Percentiles rank a stretch among this genome's conserved stretches.
phyloP scores from a whole-genome alignment of 2,113 vertebrate genomes.

The Gasterosteus aculeatus region DNA sequence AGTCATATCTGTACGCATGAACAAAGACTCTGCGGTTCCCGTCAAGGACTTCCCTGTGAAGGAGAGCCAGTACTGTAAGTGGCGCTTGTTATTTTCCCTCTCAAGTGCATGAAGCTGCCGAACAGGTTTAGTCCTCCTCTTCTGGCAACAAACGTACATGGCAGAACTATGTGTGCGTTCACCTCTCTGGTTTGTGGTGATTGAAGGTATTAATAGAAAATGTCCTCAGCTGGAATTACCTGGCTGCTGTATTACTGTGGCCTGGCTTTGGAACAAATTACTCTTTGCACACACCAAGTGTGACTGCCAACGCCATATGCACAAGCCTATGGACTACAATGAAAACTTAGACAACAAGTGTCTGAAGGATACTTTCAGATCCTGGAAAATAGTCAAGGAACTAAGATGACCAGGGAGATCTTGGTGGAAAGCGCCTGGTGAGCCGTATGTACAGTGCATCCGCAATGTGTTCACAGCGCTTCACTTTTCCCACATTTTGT shows the following conservation, averaged over 20 bases:
- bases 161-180: background rate
- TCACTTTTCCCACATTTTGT: too few relatives aligned
- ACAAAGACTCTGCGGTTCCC: conserved; percentile 74
- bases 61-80: conserved; percentile 94
- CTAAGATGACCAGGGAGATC: background rate
- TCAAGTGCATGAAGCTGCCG: background rate
- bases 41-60: conserved; percentile 90
- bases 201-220: background rate
- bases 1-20: conserved; percentile 89
- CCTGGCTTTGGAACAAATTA: background rate
- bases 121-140: background rate
- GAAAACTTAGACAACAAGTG: too few relatives aligned
- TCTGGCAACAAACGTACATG: background rate
- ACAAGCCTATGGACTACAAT: background rate
- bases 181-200: background rate
- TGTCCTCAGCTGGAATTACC: background rate
- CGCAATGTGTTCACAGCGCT: too few relatives aligned
- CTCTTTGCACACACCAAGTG: background rate
- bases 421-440: background rate
- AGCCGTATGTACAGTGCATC: too few relatives aligned
- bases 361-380: background rate
- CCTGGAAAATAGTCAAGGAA: background rate
- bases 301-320: too few relatives aligned
- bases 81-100: background rate
- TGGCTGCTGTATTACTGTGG: background rate